These are phyloP conservation scores for Lagodon rhomboides DNA, from an alignment of 2,797 vertebrate species.

Conservation along the genomic window DNA sequence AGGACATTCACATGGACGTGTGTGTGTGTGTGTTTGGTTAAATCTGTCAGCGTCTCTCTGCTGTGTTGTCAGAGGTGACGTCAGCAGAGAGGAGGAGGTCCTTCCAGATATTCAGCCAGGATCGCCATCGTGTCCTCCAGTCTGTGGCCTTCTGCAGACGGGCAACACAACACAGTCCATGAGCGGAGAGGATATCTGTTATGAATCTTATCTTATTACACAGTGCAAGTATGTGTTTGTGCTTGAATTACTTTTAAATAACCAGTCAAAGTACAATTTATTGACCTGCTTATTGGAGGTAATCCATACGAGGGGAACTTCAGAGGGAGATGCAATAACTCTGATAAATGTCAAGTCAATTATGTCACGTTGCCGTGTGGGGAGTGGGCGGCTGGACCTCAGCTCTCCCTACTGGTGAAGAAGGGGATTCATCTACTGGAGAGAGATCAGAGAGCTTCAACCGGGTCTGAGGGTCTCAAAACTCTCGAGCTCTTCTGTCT, in stretches of 20 bases:
- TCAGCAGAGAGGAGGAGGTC: conserved; percentile 57
- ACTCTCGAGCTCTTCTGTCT: no score
- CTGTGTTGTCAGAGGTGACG: conserved; percentile 42
- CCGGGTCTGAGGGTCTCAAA: no score
- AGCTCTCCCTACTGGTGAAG: no score
- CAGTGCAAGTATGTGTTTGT: not conserved
- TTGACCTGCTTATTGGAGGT: not conserved
- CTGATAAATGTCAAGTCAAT: not conserved
- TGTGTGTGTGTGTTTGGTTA: not conserved
- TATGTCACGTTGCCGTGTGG: no score
- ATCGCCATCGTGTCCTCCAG: conserved; percentile 74
- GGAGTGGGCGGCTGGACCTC: no score
- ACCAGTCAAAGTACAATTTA: not conserved
- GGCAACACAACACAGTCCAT: accelerated
- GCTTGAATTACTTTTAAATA: not conserved
- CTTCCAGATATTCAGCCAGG: conserved; percentile 69
- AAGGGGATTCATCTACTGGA: no score
- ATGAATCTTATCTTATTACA: not conserved
- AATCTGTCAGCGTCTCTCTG: not conserved
- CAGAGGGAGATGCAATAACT: not conserved
- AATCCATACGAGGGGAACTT: not conserved
- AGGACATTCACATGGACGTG: not conserved
- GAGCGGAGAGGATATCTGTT: conserved; percentile 14
- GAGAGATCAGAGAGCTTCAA: no score
- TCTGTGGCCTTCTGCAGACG: conserved; percentile 84